These are phyloP conservation scores for Perca schrenkii DNA, from an alignment of 2,113 vertebrate genomes.

Conservation along the genomic window DNA sequence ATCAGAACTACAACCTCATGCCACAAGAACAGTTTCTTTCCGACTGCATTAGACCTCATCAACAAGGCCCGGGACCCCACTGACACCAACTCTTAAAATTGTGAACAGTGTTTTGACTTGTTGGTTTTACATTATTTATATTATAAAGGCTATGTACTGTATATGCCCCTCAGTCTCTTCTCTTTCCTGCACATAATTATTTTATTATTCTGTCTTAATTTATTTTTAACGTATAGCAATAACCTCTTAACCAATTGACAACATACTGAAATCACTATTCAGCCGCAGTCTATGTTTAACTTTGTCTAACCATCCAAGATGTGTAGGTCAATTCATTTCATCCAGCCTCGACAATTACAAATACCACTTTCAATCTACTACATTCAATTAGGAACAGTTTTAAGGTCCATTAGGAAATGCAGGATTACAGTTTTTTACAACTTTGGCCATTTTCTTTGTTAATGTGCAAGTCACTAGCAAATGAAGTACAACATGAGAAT, in stretches of 20 bases:
- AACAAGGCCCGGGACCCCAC: not conserved
- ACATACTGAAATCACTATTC: not conserved
- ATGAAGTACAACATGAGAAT: not conserved
- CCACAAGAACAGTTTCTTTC: not conserved
- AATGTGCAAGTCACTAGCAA: not conserved
- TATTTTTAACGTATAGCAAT: not conserved
- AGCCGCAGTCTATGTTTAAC: not conserved
- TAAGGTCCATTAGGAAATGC: not conserved
- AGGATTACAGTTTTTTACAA: not conserved
- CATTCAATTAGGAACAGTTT: slow-evolving; percentile 7
- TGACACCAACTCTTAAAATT: not conserved
- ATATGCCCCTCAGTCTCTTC: not conserved
- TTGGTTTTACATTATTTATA: not conserved
- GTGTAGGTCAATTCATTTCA: slow-evolving; percentile 13
- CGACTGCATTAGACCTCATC: not conserved
- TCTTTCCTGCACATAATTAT: not conserved
- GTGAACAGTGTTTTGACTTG: not conserved
- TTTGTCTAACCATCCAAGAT: slow-evolving; percentile 12
- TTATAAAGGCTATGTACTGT: not conserved
- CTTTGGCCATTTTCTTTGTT: not conserved
- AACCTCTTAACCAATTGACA: not conserved
- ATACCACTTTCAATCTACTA: slow-evolving; percentile 5
- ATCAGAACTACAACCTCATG: not conserved
- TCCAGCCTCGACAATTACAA: slow-evolving; percentile 15
- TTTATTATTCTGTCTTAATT: not conserved